Conservation (phyloP, 1,140 invertebrate species). For the Calephelis virginiensis region DNA sequence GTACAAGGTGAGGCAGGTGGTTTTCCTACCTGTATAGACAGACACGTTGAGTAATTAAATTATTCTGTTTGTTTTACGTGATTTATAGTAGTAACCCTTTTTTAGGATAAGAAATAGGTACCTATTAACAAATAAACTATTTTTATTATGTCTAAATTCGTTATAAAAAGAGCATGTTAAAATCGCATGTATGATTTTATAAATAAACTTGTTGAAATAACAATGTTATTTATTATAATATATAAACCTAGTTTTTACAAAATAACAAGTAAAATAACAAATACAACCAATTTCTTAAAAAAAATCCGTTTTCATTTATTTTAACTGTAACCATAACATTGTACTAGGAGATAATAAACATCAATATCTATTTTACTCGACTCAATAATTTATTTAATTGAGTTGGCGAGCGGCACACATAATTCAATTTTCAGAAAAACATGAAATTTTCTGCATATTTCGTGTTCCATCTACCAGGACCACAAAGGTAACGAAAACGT, state of each 20-base stretch:
- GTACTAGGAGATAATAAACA: conserved; percentile 7
- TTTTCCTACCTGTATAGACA: conserved; percentile 31
- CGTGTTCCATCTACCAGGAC: conserved; percentile 23
- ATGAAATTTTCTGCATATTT: conserved; percentile 32
- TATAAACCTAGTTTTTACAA: no score
- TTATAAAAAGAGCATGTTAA: no score
- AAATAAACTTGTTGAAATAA: no score
- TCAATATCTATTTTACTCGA: conserved; percentile 2
- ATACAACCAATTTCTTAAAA: background rate
- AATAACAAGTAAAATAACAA: no score
- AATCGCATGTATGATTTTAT: no score
- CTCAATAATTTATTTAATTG: conserved; percentile 10
- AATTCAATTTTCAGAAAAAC: conserved; percentile 24
- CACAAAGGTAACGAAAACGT: conserved; percentile 13
- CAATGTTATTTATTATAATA: no score
- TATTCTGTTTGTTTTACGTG: no score
- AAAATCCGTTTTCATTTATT: conserved; percentile 11
- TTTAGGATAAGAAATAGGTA: no score
- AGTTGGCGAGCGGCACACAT: background rate
- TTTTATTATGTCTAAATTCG: no score
- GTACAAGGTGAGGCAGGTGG: conserved; percentile 66
- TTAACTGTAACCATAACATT: conserved; percentile 17
- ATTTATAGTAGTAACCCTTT: no score
- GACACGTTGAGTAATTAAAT: no score
- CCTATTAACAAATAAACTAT: no score